phyloP scores from a whole-genome alignment of 2,113 vertebrate species.

The Tragelaphus scriptus region DNA sequence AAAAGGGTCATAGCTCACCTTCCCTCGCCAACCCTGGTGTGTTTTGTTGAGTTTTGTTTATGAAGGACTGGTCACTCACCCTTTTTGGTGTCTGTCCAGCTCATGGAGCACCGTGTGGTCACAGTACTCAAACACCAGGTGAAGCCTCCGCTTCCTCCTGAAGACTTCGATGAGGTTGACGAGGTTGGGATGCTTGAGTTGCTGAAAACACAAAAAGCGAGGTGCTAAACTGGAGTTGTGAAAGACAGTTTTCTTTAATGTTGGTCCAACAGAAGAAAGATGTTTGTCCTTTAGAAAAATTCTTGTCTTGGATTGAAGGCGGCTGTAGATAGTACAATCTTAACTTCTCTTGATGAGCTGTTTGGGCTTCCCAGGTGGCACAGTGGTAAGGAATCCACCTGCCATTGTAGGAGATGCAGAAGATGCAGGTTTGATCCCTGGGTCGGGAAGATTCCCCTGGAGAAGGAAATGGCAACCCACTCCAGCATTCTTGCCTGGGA shows the following conservation, averaged over 20 bases:
- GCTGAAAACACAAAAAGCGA: constrained; percentile 78
- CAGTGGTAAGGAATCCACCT: neutral
- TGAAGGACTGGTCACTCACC: constrained; percentile 78
- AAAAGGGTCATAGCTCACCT: neutral
- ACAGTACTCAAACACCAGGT: constrained; percentile 96
- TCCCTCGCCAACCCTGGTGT: neutral
- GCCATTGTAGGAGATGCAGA: neutral
- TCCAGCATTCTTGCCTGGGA: neutral
- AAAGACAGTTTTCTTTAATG: neutral
- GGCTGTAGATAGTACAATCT: neutral
- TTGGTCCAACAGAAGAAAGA: neutral
- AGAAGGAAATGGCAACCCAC: neutral
- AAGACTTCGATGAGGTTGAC: constrained; percentile 97
- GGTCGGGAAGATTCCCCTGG: neutral
- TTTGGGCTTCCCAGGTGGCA: neutral
- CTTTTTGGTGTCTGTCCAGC: constrained; percentile 89
- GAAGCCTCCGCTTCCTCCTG: constrained; percentile 90
- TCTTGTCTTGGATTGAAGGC: neutral
- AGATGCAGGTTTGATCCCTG: neutral
- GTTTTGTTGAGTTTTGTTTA: neutral
- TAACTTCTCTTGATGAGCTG: neutral
- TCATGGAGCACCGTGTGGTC: constrained; percentile 95
- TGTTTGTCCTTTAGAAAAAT: neutral
- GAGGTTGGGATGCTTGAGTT: constrained; percentile 96
- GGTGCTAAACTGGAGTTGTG: neutral